These are phyloP conservation scores for Adelges cooleyi DNA, from an alignment of 1,140 invertebrate genomes.

Conservation along the genomic window DNA sequence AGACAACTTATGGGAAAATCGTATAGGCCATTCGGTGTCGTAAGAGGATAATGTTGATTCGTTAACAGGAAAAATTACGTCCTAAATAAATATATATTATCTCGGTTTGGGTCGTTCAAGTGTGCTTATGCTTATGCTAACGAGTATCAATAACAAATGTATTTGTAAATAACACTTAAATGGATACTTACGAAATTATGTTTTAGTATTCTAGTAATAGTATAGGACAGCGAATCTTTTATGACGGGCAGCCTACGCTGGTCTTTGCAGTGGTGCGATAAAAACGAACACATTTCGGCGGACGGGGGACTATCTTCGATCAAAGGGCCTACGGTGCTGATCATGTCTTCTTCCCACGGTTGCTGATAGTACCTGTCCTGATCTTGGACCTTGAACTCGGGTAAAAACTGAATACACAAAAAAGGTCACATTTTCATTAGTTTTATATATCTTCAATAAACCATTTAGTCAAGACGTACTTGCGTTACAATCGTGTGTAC, in stretches of 20 bases:
- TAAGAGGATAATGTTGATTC: too few species aligned
- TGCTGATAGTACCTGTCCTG: conserved; percentile 34
- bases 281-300: conserved; percentile 49
- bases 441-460: too few species aligned
- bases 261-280: conserved; percentile 45
- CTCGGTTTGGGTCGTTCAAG: too few species aligned
- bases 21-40: too few species aligned
- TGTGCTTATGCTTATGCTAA: too few species aligned
- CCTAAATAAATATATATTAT: too few species aligned
- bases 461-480: conserved; percentile 38
- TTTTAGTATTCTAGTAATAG: conserved; percentile 68
- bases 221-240: conserved; percentile 53
- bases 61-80: too few species aligned
- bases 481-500: conserved; percentile 55
- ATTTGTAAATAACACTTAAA: too few species aligned
- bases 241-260: conserved; percentile 49
- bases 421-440: too few species aligned
- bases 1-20: too few species aligned
- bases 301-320: conserved; percentile 50
- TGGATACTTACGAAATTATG: conserved; percentile 63
- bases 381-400: conserved; percentile 36
- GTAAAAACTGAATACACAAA: too few species aligned
- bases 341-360: conserved; percentile 42
- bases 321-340: conserved; percentile 46
- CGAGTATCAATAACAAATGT: too few species aligned